phyloP scores from a whole-genome alignment of 2,113 vertebrate genomes.

The Mobula hypostoma region DNA sequence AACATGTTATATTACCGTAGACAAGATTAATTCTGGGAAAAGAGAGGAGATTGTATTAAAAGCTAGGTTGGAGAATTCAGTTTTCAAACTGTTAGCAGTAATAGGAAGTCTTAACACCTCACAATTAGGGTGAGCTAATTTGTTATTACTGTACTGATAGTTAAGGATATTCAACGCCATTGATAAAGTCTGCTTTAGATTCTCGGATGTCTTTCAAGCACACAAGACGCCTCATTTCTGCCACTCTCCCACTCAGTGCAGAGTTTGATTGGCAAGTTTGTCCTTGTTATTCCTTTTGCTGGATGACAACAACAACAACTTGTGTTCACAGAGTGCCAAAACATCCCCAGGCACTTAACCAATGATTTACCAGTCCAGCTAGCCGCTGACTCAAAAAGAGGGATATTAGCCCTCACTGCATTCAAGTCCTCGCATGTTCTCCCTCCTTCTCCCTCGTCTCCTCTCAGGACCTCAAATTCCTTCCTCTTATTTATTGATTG shows the following conservation, averaged over 20 bases:
- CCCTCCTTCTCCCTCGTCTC: conserved; percentile 32
- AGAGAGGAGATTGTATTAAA: background rate
- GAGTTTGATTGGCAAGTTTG: background rate
- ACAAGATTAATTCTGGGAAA: too few species aligned
- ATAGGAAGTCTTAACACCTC: background rate
- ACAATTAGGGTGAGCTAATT: background rate
- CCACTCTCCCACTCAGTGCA: background rate
- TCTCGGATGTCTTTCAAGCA: background rate
- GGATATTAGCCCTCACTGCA: background rate
- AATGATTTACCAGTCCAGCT: too few species aligned
- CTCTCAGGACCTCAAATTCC: conserved; percentile 22
- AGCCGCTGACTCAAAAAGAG: too few species aligned
- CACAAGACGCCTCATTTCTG: background rate
- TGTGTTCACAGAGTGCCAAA: background rate
- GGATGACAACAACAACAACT: background rate
- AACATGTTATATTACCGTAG: background rate
- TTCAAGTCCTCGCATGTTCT: too few species aligned
- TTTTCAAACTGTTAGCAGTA: background rate
- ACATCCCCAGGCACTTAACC: too few species aligned
- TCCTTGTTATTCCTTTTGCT: background rate
- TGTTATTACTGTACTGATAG: conserved; percentile 7
- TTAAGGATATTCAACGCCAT: background rate
- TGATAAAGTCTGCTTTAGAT: background rate
- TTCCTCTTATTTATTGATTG: too few species aligned
- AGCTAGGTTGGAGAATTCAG: background rate